Percentiles rank a stretch among this genome's conserved stretches.
Conservation (phyloP, 2,113 vertebrate genomes). For the Thamnophis sirtalis region DNA sequence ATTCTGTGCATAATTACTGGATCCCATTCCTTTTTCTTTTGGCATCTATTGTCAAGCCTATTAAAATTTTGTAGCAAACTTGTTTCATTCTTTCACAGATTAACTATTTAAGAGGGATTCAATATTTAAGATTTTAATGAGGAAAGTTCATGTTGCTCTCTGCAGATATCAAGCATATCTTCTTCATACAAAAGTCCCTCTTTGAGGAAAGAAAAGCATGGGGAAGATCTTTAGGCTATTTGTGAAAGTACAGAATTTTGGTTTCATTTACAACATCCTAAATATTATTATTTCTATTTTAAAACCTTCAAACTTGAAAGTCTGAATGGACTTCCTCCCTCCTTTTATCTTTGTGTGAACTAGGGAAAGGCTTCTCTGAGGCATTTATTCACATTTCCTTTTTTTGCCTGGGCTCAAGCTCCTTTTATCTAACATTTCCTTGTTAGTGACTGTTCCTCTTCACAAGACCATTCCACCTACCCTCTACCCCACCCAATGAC, state of each 20-base stretch:
- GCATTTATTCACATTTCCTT: neutral
- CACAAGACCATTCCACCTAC: neutral
- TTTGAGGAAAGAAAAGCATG: neutral
- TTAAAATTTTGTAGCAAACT: slow-evolving; percentile 35
- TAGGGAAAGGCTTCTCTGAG: neutral
- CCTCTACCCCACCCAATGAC: neutral
- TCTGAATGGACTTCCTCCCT: neutral
- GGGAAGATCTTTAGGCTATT: slow-evolving; percentile 28
- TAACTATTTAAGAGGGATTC: slow-evolving; percentile 54
- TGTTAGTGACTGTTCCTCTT: neutral
- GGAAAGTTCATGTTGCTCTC: slow-evolving; percentile 31
- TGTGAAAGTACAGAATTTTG: slow-evolving; percentile 30
- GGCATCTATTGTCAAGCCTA: slow-evolving; percentile 29
- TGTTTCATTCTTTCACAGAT: slow-evolving; percentile 53
- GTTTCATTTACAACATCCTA: slow-evolving; percentile 30
- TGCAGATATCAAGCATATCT: slow-evolving; percentile 22
- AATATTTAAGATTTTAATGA: slow-evolving; percentile 62
- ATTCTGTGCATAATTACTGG: neutral
- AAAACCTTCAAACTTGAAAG: neutral
- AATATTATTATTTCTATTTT: neutral
- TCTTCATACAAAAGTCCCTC: slow-evolving; percentile 17
- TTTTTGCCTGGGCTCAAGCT: neutral
- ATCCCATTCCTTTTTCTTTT: neutral
- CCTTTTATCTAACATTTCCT: neutral
- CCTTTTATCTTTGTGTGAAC: neutral